Percentiles rank a stretch among this genome's conserved stretches.
These are phyloP conservation scores for Erebia ligea DNA, from an alignment of 2,888 invertebrate species.

Conservation along the genomic window DNA sequence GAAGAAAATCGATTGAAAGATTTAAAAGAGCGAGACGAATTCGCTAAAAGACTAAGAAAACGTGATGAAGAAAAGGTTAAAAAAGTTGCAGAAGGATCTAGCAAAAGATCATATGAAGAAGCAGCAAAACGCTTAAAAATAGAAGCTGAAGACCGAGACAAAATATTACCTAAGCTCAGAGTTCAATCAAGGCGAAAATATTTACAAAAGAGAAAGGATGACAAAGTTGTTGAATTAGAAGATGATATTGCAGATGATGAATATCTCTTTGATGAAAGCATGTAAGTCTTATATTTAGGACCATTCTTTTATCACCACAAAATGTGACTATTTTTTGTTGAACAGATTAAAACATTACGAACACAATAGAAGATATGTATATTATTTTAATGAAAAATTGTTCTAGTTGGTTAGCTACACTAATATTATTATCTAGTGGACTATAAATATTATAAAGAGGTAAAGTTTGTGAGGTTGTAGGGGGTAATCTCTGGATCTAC, in stretches of 20 bases:
- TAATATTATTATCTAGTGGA: too few species aligned
- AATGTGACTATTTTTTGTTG: too few species aligned
- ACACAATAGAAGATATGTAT: too few species aligned
- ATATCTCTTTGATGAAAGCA: slow-evolving; percentile 94
- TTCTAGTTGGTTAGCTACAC: too few species aligned
- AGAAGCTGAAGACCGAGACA: slow-evolving; percentile 93
- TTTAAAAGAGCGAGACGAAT: slow-evolving; percentile 96
- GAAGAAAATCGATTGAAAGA: slow-evolving; percentile 93
- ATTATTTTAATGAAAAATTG: too few species aligned
- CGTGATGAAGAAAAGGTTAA: slow-evolving; percentile 95
- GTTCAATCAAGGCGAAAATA: slow-evolving; percentile 96
- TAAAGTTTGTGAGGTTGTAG: too few species aligned
- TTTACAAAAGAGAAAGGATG: slow-evolving; percentile 97
- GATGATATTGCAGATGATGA: slow-evolving; percentile 98
- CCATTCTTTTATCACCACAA: too few species aligned
- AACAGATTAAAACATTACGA: too few species aligned
- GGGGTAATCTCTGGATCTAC: too few species aligned
- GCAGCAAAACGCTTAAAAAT: slow-evolving; percentile 95
- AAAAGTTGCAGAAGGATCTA: slow-evolving; percentile 88
- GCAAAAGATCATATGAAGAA: slow-evolving; percentile 90
- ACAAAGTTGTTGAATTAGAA: slow-evolving; percentile 97
- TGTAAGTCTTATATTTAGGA: slow-evolving; percentile 82
- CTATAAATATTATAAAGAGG: too few species aligned
- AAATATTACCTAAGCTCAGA: slow-evolving; percentile 93
- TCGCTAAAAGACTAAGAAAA: slow-evolving; percentile 92